Evolutionary conservation across 1,140 invertebrate genomes (phyloP).

Genomic region (Battus philenor): DNA sequence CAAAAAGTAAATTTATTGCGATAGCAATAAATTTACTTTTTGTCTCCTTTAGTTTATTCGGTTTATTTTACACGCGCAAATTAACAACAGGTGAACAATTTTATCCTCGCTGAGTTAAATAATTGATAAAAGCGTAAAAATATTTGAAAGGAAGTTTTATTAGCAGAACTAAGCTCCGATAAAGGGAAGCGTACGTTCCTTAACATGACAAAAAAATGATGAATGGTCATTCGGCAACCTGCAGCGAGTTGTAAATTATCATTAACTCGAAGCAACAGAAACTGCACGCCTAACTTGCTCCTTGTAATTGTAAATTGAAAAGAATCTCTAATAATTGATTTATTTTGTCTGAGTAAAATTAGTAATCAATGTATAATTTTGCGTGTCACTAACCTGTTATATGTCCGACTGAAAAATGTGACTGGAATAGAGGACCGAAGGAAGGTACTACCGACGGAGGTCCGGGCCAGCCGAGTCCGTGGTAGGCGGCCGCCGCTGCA

Average conservation of each 20-base stretch:
- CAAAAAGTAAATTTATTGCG: too few relatives aligned
- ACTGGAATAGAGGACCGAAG: constrained; percentile 75
- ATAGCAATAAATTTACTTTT: too few relatives aligned
- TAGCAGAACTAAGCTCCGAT: not conserved
- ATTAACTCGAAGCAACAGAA: constrained; percentile 2
- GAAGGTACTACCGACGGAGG: constrained; percentile 62
- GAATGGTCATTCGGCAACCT: constrained; percentile 11
- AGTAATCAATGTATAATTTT: too few relatives aligned
- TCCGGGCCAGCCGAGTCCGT: constrained; percentile 76
- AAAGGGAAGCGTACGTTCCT: not conserved
- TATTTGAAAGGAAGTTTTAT: too few relatives aligned
- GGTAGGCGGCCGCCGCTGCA: constrained; percentile 79
- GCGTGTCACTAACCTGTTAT: constrained; percentile 76
- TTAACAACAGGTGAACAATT: too few relatives aligned
- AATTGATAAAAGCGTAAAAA: too few relatives aligned
- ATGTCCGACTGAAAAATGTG: constrained; percentile 79
- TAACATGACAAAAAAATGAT: constrained; percentile 10
- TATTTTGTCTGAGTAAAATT: not conserved
- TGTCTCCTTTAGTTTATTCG: too few relatives aligned
- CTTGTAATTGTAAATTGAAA: constrained; percentile 1
- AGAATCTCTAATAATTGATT: not conserved
- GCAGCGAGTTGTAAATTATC: constrained; percentile 6
- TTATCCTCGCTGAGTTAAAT: too few relatives aligned
- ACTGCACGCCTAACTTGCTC: not conserved
- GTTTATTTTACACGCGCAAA: too few relatives aligned